Conservation (phyloP, 37 sponge, comb jelly and placozoan genomes). For the Beroe forskalii region DNA sequence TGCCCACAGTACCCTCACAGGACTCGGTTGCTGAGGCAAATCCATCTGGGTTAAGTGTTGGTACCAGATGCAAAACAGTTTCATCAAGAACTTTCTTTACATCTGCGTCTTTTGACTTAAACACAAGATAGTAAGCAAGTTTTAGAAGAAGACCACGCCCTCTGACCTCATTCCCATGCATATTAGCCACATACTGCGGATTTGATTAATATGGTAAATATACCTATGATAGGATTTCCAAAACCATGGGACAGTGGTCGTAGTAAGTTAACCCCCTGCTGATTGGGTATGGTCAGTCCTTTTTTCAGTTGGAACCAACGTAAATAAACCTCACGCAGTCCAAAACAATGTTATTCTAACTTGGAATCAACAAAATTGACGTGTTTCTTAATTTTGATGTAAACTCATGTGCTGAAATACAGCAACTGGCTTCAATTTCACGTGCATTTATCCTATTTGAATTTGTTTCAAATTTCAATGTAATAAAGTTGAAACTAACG, state of each 20-base stretch:
- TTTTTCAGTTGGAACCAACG: no score
- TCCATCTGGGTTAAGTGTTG: slow-evolving; percentile 53
- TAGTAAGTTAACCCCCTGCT: background rate
- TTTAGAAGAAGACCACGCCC: slow-evolving; percentile 53
- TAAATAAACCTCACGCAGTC: no score
- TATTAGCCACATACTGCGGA: slow-evolving; percentile 46
- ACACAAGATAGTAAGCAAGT: slow-evolving; percentile 16
- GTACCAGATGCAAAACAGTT: slow-evolving; percentile 29
- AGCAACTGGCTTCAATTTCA: no score
- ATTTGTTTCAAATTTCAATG: no score
- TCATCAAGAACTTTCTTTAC: background rate
- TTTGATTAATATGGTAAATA: background rate
- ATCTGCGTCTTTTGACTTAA: background rate
- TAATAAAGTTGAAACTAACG: no score
- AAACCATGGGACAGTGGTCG: background rate
- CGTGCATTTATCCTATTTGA: no score
- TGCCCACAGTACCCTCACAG: slow-evolving; percentile 16
- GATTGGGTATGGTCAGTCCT: no score
- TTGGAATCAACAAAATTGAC: no score
- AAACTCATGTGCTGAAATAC: no score
- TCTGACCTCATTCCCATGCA: slow-evolving; percentile 54
- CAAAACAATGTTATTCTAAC: no score
- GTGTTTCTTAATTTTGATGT: no score
- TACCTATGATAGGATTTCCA: no score
- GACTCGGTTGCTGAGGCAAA: background rate